Evolutionary conservation across 1,140 invertebrate genomes (phyloP), one percentile per base, ranked within the genome.

Genomic region (Drosophila kepulauana): DNA sequence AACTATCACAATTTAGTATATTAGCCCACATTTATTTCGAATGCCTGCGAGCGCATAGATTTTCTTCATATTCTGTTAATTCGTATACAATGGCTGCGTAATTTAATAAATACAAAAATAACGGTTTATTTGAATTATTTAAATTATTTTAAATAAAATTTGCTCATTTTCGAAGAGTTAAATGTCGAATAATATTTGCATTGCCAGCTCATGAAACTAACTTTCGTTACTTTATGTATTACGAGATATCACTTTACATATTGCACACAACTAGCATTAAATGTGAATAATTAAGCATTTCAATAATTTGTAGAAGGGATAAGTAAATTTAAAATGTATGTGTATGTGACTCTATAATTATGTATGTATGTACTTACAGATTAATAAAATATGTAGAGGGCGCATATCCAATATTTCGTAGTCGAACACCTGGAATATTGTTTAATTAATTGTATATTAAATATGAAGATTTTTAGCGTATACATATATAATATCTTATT

Each of bases 241-340:
- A 38, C 7, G 35, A 7, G 35, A 38, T 7, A 38, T 6, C 6
- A 10, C 10, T 38, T 7, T 7, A 10, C 10, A 8, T 38, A 25
- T 3, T 25, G 20, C 7, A 38, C 35, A 0, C 11, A 41, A 41
- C 38, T 4, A n/a, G 11, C 11, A n/a, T 3, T 62, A 81, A 87
- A 79, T 68, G 67, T 70, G 77, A 71, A 75, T 57, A 15, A 79
- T 80, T 69, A 33, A 6, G 30, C 30, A 6, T 8, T 33, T 33
- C 7, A 8, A 33, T 8, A 7, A 6, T 8, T 6, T 33, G 30
- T 0, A 8, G 6, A 7, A 33, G 30, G 30, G 30, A 6, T 33
- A 76, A 79, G 64, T 70, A 71, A 82, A 70, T 75, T 78, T 84
- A 68, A 88, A 78, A 88, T 33, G 30, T 33, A 7, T 33, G 30